A percentile compares a stretch with the other conserved stretches of the same genome.
Conservation (phyloP, 2,113 vertebrate genomes). For the Elephantulus edwardii region DNA sequence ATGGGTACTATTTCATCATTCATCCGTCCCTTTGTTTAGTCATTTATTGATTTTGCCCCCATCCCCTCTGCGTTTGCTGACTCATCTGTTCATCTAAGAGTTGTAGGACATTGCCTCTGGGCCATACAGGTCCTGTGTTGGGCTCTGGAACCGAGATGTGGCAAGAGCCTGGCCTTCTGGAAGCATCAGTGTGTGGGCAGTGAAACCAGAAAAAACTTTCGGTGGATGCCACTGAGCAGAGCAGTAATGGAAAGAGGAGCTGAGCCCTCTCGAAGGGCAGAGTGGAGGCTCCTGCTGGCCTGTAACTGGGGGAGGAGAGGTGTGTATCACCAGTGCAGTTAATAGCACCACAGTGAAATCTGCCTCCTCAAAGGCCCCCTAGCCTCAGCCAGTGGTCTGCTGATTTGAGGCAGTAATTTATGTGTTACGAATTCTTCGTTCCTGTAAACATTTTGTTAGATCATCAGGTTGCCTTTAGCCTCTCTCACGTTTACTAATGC, state of each 20-base stretch:
- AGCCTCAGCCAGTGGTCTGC: not conserved
- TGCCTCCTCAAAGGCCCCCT: not conserved
- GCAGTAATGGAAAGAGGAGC: too few species aligned
- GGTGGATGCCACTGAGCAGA: not conserved
- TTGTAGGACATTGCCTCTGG: not conserved
- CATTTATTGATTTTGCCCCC: not conserved
- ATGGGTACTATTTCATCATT: not conserved
- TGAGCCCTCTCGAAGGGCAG: too few species aligned
- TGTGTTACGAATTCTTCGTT: not conserved
- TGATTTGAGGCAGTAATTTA: not conserved
- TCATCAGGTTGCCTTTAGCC: not conserved
- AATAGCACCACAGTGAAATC: not conserved
- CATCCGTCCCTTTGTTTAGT: not conserved
- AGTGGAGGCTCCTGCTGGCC: not conserved
- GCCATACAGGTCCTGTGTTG: not conserved
- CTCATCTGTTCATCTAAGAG: not conserved
- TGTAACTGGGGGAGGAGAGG: not conserved
- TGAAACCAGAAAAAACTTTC: not conserved
- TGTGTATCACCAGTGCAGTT: not conserved
- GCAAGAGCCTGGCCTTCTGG: not conserved
- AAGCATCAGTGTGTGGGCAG: not conserved
- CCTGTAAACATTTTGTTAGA: constrained; percentile 54
- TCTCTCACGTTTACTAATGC: constrained; percentile 19
- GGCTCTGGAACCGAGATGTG: constrained; percentile 9
- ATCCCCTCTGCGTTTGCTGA: too few species aligned